A percentile compares a stretch with the other conserved stretches of the same genome.
These are phyloP conservation scores for Edolisoma coerulescens DNA, from an alignment of 2,113 vertebrate species.

Conservation along the genomic window DNA sequence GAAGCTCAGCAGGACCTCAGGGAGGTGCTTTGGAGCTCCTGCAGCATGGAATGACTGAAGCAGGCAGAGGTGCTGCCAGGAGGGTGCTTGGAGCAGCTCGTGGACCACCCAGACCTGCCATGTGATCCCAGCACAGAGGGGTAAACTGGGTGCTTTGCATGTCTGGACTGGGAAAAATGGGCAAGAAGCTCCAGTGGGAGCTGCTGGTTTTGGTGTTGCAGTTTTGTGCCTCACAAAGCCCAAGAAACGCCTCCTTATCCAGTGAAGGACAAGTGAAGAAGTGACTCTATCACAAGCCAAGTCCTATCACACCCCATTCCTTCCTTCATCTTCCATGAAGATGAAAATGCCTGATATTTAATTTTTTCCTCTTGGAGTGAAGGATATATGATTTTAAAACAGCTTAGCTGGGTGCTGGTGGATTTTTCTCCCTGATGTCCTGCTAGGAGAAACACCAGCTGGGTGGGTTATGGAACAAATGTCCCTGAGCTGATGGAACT, in stretches of 20 bases:
- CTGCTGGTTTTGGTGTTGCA: not conserved
- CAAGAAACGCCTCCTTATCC: not conserved
- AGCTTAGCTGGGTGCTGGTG: not conserved
- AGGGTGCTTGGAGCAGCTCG: not conserved
- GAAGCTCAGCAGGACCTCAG: not conserved
- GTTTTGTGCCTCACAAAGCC: not conserved
- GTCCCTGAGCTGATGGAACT: not conserved
- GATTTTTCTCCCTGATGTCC: not conserved
- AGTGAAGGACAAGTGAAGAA: not conserved
- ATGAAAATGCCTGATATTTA: not conserved
- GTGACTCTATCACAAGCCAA: not conserved
- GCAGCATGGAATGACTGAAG: not conserved
- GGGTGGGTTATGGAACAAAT: not conserved
- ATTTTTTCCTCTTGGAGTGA: not conserved
- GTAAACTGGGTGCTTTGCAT: not conserved
- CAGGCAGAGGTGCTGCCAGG: not conserved
- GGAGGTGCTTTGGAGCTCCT: not conserved
- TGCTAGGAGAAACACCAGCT: not conserved
- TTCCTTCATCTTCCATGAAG: not conserved
- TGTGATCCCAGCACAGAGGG: not conserved
- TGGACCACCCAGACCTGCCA: not conserved
- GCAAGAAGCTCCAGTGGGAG: not conserved
- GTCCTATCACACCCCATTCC: not conserved
- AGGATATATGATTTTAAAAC: not conserved
- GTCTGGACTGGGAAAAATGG: not conserved